Evolutionary conservation across 2,888 invertebrate species (phyloP).

Genomic region (Nemurella pictetii): DNA sequence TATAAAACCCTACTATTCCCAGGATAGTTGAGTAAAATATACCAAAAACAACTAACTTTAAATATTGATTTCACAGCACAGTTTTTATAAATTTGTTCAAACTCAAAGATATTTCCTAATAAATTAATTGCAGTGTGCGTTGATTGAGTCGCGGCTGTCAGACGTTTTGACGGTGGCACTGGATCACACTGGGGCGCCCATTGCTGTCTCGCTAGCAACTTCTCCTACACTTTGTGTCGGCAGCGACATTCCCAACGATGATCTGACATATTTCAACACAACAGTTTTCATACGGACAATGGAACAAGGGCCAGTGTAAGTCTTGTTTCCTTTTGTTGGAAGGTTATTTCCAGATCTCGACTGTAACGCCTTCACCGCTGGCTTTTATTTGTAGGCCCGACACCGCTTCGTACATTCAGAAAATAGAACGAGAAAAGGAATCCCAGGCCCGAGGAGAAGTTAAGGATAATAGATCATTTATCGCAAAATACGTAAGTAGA

Average conservation of each 20-base stretch:
- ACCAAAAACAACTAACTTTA: too few species aligned
- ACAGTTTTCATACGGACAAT: conserved; percentile 78
- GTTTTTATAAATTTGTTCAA: too few species aligned
- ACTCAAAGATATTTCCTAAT: too few species aligned
- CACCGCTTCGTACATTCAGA: conserved; percentile 92
- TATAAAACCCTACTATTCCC: not conserved
- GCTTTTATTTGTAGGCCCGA: conserved; percentile 69
- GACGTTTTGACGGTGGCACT: conserved; percentile 80
- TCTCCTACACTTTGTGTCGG: conserved; percentile 57
- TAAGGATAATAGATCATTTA: conserved; percentile 93
- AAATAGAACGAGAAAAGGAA: conserved; percentile 87
- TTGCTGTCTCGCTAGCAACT: conserved; percentile 65
- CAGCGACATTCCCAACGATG: conserved; percentile 50
- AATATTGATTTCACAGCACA: conserved; percentile 1
- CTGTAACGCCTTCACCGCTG: not conserved
- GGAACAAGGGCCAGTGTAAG: conserved; percentile 77
- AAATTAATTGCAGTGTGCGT: conserved; percentile 60
- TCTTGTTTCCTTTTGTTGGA: conserved; percentile 40
- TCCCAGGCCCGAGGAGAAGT: conserved; percentile 86
- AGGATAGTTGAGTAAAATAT: too few species aligned
- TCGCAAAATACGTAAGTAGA: conserved; percentile 93
- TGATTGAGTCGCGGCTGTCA: conserved; percentile 74
- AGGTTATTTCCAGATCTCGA: not conserved
- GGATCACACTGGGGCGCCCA: conserved; percentile 76
- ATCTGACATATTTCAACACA: conserved; percentile 67